Percentiles rank a stretch among this genome's conserved stretches.
Evolutionary conservation across 2,888 invertebrate species (phyloP).

Genomic region (Serrognathus titanus): DNA sequence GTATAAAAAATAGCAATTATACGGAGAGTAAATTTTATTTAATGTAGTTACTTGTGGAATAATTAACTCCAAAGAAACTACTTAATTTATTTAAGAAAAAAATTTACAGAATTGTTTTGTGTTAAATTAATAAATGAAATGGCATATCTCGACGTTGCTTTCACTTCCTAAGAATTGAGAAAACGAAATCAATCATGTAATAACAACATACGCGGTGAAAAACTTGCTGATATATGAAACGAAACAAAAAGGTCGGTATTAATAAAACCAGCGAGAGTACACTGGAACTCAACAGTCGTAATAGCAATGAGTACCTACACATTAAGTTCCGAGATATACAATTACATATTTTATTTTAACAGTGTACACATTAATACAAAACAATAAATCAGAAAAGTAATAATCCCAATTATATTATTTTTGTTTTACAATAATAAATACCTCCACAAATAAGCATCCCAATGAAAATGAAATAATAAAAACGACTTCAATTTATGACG

Average conservation of each 20-base stretch:
- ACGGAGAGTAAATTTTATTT: no score
- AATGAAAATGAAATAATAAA: conserved; percentile 30
- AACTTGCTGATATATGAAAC: neutral
- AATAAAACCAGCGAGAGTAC: neutral
- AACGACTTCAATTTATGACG: conserved; percentile 38
- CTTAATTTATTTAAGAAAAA: no score
- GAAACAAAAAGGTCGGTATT: neutral
- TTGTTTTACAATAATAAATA: conserved; percentile 30
- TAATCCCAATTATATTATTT: conserved; percentile 37
- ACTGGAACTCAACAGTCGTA: conserved; percentile 1
- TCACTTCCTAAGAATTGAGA: neutral
- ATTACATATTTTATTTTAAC: conserved; percentile 8
- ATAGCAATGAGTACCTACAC: conserved; percentile 5
- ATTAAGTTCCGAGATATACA: conserved; percentile 11
- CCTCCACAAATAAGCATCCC: conserved; percentile 28
- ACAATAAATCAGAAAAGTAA: conserved; percentile 39
- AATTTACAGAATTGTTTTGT: neutral
- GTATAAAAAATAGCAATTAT: no score
- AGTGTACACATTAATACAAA: conserved; percentile 28
- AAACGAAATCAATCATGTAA: neutral
- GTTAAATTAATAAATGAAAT: neutral
- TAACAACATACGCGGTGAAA: neutral
- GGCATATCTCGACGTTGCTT: neutral
- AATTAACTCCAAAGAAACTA: no score
- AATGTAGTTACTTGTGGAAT: no score